Base-by-base conservation (phyloP, 1,140 invertebrate species). In the Platorchestia sp. region DNA sequence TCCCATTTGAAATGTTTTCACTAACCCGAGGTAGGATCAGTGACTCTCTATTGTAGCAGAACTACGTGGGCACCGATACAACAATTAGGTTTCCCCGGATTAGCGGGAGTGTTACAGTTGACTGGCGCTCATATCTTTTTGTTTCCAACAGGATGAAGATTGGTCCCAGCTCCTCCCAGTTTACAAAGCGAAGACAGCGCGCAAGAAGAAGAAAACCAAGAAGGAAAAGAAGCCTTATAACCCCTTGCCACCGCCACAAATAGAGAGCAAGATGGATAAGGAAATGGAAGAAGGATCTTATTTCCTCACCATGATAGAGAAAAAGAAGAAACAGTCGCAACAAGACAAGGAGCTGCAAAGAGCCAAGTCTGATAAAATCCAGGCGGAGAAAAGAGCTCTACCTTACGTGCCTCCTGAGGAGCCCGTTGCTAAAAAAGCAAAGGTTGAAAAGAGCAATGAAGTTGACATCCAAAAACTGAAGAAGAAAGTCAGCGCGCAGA, bases 141-240 rank as follows among this genome's bases (percentile, higher is more conserved):
- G 95, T 6, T 59, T 59, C 95, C 95, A 36, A 59, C 95, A 96
- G 95, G 98, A 99, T 97, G 99, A 99, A 97, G 99, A 98, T 97
- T 99, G 99, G 99, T 99, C 99, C 75, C 97, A 99, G 96, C 99
- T 99, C 97, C 97, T 99, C 95, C 99, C 99, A 0, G 99, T 99
- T 96, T 99, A 99, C 97, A 99, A 98, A 96, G 98, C 98, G 96
- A 99, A 99, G 97, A 99, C 98, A 97, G 98, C 99, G 1, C 98
- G 97, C 97, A 99, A 98, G 97, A 99, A 98, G 97, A 98, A 99
- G 91, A 98, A 98, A 96, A 99, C 98, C 96, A 98, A 98, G 97
- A 96, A 97, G 19, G 98, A 98, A 97, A 99, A 99, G 97, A 99
- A 99, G 97, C 98, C 98, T 40, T 99, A 99, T 97, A 99, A 99